Conservation (phyloP, 2,888 invertebrate species). For the Molanna angustata region DNA sequence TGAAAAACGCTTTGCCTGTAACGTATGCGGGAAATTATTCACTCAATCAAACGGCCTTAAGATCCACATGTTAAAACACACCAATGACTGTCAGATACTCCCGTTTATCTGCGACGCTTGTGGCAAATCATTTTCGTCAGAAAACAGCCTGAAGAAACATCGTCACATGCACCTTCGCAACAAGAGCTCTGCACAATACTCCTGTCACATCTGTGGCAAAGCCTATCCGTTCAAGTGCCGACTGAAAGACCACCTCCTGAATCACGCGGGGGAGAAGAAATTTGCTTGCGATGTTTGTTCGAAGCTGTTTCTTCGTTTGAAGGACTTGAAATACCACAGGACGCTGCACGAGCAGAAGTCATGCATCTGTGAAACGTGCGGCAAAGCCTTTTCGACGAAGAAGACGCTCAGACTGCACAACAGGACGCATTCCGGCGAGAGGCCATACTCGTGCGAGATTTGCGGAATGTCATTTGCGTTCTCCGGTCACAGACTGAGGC, state of each 20-base stretch:
- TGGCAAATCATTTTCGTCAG: constrained; percentile 1
- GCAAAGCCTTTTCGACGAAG: not conserved
- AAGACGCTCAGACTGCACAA: not conserved
- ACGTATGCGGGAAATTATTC: not conserved
- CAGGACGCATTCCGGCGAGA: not conserved
- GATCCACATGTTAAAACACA: not conserved
- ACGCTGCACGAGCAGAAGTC: constrained; percentile 2
- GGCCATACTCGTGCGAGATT: not conserved
- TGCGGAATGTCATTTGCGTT: not conserved
- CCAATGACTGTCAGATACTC: not conserved
- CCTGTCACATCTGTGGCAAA: not conserved
- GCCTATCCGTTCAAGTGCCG: not conserved
- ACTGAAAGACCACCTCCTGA: constrained; percentile 6
- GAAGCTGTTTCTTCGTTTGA: not conserved
- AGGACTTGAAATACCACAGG: not conserved
- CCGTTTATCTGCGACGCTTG: constrained; percentile 1
- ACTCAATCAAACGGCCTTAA: constrained; percentile 6
- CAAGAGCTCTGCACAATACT: not conserved
- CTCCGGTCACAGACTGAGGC: not conserved
- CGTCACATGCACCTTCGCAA: constrained; percentile 1
- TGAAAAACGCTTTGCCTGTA: not conserved
- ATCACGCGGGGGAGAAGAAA: not conserved
- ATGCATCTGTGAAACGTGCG: constrained; percentile 2
- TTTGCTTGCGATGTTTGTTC: not conserved
- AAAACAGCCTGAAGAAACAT: constrained; percentile 2